A percentile compares a stretch with the other conserved stretches of the same genome.
These are phyloP conservation scores for Paracyclopina nana DNA, from an alignment of 1,140 invertebrate genomes.

Conservation along the genomic window DNA sequence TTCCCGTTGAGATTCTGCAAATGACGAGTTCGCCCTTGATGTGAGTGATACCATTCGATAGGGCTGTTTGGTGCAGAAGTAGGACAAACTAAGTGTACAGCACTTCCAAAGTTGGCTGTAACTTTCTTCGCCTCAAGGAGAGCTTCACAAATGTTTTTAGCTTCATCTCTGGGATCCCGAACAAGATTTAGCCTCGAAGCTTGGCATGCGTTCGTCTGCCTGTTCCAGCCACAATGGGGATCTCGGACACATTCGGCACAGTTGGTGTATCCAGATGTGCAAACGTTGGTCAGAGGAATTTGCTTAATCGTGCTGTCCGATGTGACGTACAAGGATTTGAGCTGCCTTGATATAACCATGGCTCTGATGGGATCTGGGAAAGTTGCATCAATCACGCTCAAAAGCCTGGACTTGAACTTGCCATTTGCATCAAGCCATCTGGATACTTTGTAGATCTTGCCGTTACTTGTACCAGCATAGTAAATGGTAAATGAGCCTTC, in stretches of 20 bases:
- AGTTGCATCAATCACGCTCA: slow-evolving; percentile 70
- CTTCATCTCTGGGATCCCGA: slow-evolving; percentile 72
- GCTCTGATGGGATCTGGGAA: slow-evolving; percentile 57
- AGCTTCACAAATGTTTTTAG: slow-evolving; percentile 64
- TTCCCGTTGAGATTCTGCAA: slow-evolving; percentile 30
- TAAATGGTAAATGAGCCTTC: slow-evolving; percentile 57
- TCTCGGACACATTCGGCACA: slow-evolving; percentile 67
- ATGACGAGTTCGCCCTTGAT: not conserved
- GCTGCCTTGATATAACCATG: slow-evolving; percentile 63
- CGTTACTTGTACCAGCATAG: slow-evolving; percentile 58
- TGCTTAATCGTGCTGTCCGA: slow-evolving; percentile 61
- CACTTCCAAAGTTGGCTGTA: slow-evolving; percentile 76
- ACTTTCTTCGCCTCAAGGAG: slow-evolving; percentile 67
- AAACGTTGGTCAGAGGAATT: slow-evolving; percentile 42
- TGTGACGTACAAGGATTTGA: slow-evolving; percentile 66
- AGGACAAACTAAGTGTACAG: slow-evolving; percentile 71
- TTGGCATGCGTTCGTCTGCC: slow-evolving; percentile 53
- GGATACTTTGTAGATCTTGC: slow-evolving; percentile 69
- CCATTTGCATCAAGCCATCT: slow-evolving; percentile 54
- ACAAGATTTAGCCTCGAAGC: slow-evolving; percentile 43
- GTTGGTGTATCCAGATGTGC: slow-evolving; percentile 45
- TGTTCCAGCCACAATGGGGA: slow-evolving; percentile 78
- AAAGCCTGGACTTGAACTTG: slow-evolving; percentile 51
- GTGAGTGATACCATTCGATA: not conserved
- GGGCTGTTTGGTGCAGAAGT: slow-evolving; percentile 25